A percentile compares a stretch with the other conserved stretches of the same genome.
phyloP scores from a whole-genome alignment of 2,888 invertebrate species.

The Sipha maydis region DNA sequence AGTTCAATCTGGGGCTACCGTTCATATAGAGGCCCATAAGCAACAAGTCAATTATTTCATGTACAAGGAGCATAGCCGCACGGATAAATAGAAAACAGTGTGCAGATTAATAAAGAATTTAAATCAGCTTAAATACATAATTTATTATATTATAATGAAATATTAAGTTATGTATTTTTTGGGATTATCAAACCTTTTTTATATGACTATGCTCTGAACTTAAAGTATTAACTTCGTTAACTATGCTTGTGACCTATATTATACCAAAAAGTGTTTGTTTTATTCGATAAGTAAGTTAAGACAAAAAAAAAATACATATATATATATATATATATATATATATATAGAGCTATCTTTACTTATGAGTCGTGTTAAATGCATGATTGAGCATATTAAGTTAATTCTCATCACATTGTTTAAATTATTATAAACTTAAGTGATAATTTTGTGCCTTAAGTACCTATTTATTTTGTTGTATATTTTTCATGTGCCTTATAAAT shows the following conservation, averaged over 20 bases:
- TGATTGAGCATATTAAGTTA: conserved; percentile 21
- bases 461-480: conserved; percentile 38
- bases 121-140: conserved; percentile 3
- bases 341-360: background rate
- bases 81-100: background rate
- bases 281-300: conserved; percentile 47
- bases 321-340: background rate
- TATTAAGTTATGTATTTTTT: background rate
- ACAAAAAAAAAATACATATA: background rate
- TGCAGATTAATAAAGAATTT: background rate
- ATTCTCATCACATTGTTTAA: conserved; percentile 41
- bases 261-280: conserved; percentile 52
- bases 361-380: conserved; percentile 9
- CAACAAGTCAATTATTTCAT: background rate
- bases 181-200: background rate
- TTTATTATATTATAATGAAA: conserved; percentile 16
- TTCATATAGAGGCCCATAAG: conserved; percentile 79
- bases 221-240: conserved; percentile 35
- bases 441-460: conserved; percentile 40
- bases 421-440: conserved; percentile 50
- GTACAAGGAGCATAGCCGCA: background rate
- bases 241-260: conserved; percentile 43
- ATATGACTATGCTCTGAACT: background rate
- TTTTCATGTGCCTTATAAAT: conserved; percentile 37
- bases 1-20: conserved; percentile 83